These are phyloP conservation scores for Zaprionus lachaisei DNA, from an alignment of 1,140 invertebrate species.

Conservation along the genomic window DNA sequence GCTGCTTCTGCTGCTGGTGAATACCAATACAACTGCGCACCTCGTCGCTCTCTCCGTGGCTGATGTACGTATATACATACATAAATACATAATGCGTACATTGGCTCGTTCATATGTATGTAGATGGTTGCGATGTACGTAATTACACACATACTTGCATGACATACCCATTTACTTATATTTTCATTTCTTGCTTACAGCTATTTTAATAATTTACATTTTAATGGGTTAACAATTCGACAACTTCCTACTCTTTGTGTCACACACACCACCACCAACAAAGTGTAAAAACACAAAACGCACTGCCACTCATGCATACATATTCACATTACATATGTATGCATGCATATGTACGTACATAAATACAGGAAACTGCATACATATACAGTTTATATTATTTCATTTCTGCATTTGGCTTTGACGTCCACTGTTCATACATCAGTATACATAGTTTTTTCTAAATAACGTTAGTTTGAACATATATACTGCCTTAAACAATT, in stretches of 20 bases:
- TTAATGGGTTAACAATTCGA: slow-evolving; percentile 35
- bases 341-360: slow-evolving; percentile 44
- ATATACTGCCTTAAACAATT: slow-evolving; percentile 25
- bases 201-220: slow-evolving; percentile 8
- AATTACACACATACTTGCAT: slow-evolving; percentile 30
- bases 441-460: slow-evolving; percentile 30
- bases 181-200: slow-evolving; percentile 27
- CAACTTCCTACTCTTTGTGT: slow-evolving; percentile 52
- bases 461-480: slow-evolving; percentile 26
- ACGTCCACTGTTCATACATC: slow-evolving; percentile 37
- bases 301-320: slow-evolving; percentile 48
- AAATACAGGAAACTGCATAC: slow-evolving; percentile 54
- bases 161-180: slow-evolving; percentile 18
- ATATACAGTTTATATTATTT: slow-evolving; percentile 54
- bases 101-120: slow-evolving; percentile 19
- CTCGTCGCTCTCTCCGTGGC: slow-evolving; percentile 35
- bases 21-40: slow-evolving; percentile 35
- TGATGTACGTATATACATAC: slow-evolving; percentile 37
- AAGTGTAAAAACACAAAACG: slow-evolving; percentile 47
- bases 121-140: slow-evolving; percentile 30
- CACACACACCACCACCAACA: slow-evolving; percentile 15
- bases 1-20: slow-evolving; percentile 34
- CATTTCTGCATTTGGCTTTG: slow-evolving; percentile 37
- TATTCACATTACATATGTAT: slow-evolving; percentile 44
- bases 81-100: slow-evolving; percentile 8